phyloP scores from a whole-genome alignment of 2,797 vertebrate species.

The Chelmon rostratus region DNA sequence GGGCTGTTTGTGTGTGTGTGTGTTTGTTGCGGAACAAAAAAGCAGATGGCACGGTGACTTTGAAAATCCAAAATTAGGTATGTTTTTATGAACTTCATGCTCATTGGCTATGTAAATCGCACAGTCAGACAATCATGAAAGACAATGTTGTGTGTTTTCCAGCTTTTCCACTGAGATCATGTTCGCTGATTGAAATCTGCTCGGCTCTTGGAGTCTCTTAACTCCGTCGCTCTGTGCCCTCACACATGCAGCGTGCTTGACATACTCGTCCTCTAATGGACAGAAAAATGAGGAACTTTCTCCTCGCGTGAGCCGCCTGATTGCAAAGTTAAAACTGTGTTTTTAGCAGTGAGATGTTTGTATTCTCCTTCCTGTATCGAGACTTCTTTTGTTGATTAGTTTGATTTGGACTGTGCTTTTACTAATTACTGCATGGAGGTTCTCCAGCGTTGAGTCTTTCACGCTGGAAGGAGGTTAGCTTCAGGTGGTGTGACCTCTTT shows the following conservation, averaged over 20 bases:
- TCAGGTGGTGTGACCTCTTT: conserved; percentile 9
- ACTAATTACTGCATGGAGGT: neutral
- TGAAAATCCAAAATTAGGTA: conserved; percentile 84
- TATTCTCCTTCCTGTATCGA: neutral
- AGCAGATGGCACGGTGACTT: conserved; percentile 84
- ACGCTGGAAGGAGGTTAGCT: neutral
- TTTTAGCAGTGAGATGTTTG: neutral
- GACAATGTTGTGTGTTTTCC: conserved; percentile 74
- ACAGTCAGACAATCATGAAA: conserved; percentile 76
- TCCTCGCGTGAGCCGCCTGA: neutral
- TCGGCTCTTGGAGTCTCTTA: conserved; percentile 41
- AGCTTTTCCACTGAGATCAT: conserved; percentile 60
- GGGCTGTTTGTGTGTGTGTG: conserved; percentile 16
- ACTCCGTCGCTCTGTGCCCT: conserved; percentile 27
- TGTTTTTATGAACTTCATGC: conserved; percentile 83
- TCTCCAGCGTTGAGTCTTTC: neutral
- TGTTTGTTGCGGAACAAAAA: conserved; percentile 72
- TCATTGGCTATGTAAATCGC: conserved; percentile 82
- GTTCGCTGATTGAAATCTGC: conserved; percentile 74
- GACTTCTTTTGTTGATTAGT: conserved; percentile 22
- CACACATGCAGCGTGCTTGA: neutral
- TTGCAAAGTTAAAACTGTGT: neutral
- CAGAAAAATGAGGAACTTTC: neutral
- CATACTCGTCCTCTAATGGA: conserved; percentile 15
- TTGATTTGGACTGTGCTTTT: conserved; percentile 7